Conservation (phyloP, 2,888 invertebrate species). For the Eueremaeus valkanovi region DNA sequence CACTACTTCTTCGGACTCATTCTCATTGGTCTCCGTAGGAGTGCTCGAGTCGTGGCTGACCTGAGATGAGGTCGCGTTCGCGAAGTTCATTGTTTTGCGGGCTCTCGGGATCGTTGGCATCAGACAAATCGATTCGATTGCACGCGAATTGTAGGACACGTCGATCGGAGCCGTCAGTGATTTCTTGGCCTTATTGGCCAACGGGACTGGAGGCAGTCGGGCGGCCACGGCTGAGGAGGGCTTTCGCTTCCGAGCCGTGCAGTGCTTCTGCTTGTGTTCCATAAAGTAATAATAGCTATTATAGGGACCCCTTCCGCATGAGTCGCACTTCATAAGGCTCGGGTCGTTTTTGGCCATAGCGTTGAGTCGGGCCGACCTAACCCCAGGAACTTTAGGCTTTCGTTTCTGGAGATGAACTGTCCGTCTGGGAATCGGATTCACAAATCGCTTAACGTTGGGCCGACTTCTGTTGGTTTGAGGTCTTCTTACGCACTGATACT, state of each 20-base stretch:
- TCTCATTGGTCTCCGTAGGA: constrained; percentile 11
- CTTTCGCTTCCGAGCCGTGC: neutral
- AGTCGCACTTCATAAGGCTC: constrained; percentile 19
- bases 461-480: neutral
- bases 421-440: neutral
- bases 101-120: constrained; percentile 23
- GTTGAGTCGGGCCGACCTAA: neutral
- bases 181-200: constrained; percentile 8
- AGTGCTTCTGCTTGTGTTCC: constrained; percentile 39
- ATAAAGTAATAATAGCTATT: constrained; percentile 36
- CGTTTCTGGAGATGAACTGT: neutral
- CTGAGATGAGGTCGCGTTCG: constrained; percentile 15
- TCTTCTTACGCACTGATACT: constrained; percentile 38
- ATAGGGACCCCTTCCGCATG: constrained; percentile 38
- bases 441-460: neutral
- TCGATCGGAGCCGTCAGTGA: neutral
- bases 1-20: constrained; percentile 15
- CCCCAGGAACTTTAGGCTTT: neutral
- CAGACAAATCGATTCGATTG: constrained; percentile 7
- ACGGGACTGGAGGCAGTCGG: no score
- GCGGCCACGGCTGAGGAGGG: neutral
- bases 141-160: neutral
- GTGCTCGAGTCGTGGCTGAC: constrained; percentile 21
- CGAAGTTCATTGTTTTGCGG: constrained; percentile 17
- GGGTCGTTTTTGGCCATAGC: neutral